phyloP scores from a whole-genome alignment of 2,113 vertebrate species.

The Neolamprologus modestus region DNA sequence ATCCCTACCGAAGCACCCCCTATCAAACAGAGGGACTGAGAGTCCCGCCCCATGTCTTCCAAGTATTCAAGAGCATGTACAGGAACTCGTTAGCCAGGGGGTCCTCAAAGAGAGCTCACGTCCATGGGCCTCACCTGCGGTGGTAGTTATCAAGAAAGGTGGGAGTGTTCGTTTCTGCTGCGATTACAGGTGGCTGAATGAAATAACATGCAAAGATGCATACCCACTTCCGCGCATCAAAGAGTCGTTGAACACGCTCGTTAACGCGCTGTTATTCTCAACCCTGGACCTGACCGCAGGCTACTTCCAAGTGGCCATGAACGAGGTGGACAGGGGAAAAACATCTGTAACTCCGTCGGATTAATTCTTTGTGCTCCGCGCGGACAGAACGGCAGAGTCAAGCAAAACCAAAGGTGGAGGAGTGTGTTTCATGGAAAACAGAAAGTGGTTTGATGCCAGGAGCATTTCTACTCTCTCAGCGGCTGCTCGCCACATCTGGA shows the following conservation, averaged over 20 bases:
- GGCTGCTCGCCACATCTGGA: not conserved
- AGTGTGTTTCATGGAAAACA: not conserved
- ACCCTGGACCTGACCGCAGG: not conserved
- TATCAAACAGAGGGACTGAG: not conserved
- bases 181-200: not conserved
- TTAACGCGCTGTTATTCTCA: not conserved
- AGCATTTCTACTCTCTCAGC: not conserved
- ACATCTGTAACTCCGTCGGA: rapidly evolving
- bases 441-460: not conserved
- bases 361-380: not conserved
- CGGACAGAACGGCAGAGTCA: not conserved
- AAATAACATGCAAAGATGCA: not conserved
- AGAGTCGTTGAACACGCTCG: not conserved
- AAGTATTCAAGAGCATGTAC: not conserved
- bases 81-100: not conserved
- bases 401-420: not conserved
- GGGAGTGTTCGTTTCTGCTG: not conserved
- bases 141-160: not conserved
- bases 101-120: not conserved
- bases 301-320: not conserved
- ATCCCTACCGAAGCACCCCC: not conserved
- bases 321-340: not conserved
- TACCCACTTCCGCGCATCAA: not conserved
- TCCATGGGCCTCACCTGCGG: not conserved
- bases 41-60: rapidly evolving